These are phyloP conservation scores for Procambarus virginalis DNA, from an alignment of 1,140 invertebrate species.

Conservation along the genomic window DNA sequence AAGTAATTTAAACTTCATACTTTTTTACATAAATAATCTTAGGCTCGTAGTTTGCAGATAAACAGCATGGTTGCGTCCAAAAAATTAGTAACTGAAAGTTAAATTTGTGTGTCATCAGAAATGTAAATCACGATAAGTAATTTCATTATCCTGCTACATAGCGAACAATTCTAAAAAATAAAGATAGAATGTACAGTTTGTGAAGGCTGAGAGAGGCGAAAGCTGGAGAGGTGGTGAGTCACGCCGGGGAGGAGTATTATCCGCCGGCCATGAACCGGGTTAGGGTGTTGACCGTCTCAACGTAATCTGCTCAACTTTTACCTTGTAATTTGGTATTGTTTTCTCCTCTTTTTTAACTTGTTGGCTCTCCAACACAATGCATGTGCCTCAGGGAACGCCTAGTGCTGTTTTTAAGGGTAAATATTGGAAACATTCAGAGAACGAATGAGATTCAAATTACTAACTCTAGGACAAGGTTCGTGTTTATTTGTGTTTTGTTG, in stretches of 20 bases:
- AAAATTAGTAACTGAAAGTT: not conserved
- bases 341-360: not conserved
- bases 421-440: not conserved
- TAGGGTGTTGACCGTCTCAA: conserved; percentile 13
- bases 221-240: not conserved
- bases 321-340: conserved; percentile 11
- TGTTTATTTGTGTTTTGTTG: not conserved
- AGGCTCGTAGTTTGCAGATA: conserved; percentile 11
- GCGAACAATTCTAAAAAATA: not conserved
- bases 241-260: not conserved
- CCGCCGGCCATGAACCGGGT: conserved; percentile 6
- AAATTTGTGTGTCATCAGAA: not conserved
- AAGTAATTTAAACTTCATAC: not conserved
- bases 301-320: not conserved
- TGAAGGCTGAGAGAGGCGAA: not conserved
- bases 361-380: not conserved
- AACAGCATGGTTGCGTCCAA: not conserved
- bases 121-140: not conserved
- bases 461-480: not conserved
- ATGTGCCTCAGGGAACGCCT: not conserved
- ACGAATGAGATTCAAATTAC: not conserved
- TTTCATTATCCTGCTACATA: not conserved
- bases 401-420: not conserved
- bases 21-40: not conserved
- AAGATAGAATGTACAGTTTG: not conserved